Percentiles rank a stretch among this genome's conserved stretches.
Conservation (phyloP, 2,113 vertebrate species). For the Lamprotornis superbus region DNA sequence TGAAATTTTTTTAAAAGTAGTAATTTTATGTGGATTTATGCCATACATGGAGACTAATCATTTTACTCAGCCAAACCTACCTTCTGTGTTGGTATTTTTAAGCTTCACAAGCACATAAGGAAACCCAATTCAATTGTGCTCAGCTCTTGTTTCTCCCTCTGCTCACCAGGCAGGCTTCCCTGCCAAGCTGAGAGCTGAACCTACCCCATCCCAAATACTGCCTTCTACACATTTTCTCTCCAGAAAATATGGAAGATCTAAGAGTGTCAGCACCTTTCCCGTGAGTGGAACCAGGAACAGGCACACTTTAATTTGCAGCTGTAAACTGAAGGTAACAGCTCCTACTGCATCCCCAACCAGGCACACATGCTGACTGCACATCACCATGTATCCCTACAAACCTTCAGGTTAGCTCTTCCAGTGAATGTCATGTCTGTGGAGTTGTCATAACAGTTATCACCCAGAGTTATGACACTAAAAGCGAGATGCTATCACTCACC, state of each 20-base stretch:
- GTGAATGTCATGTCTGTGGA: background rate
- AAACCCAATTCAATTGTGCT: background rate
- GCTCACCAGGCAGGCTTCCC: background rate
- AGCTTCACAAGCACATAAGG: background rate
- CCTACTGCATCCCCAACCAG: background rate
- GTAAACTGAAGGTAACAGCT: background rate
- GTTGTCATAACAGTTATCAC: background rate
- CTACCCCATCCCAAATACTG: background rate
- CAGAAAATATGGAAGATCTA: background rate
- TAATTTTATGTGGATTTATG: background rate
- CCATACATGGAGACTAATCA: background rate
- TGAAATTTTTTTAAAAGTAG: no score
- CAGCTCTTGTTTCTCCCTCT: background rate
- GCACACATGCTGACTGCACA: background rate
- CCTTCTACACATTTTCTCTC: background rate
- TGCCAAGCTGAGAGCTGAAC: background rate
- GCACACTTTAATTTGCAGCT: background rate
- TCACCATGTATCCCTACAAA: background rate
- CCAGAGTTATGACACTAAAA: background rate
- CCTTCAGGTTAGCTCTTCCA: background rate
- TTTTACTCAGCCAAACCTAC: background rate
- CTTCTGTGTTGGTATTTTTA: background rate
- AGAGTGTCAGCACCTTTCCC: background rate
- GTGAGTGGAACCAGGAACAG: background rate
- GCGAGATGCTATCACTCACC: background rate